Evolutionary conservation across 2,797 vertebrate genomes (phyloP), one percentile per base, ranked within the genome.

Genomic region (Gallinago stenura): DNA sequence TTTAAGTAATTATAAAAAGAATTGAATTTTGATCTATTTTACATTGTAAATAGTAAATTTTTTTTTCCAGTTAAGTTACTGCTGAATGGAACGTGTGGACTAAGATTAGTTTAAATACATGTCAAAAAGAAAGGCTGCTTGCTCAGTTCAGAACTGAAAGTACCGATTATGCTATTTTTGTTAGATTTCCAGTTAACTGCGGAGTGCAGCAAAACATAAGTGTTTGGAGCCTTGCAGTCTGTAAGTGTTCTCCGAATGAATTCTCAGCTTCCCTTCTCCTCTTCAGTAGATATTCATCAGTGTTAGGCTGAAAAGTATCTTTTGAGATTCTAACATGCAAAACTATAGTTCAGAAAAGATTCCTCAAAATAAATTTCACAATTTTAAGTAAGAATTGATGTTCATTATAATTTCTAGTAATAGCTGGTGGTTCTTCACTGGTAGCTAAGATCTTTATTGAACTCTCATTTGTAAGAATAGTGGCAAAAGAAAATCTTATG

Each of bases 1-100:
- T 43, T 33, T 76, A 64, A 85, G 57, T 60, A 50, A 64, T 90
- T 79, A 17, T 69, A 66, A 89, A 56, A 57, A 37, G 79, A 94
- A 94, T 18, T 90, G 53, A 95, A 96, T 92, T 97, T 96, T 37
- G 21, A 57, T 41, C n/a, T 90, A 18, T 53, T 83, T 21, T 86
- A 25, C 66, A 68, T 87, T 77, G 96, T 26, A 91, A 95, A 87
- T 15, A 20, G 60, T 19, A 75, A 87, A 61, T 48, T 48, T 76
- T 65, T 61, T 62, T 51, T 1, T 5, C 15, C 61, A 57, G 53
- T 68, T 81, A 50, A 83, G 11, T 92, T 89, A 89, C n/a, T 51
- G 22, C 15, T 90, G 61, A 90, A 85, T 21, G 33, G 48, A 90
- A 62, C 24, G 25, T 41, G 35, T 77, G 57, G 82, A 77, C 53